These are phyloP conservation scores for Cydia splendana DNA, from an alignment of 1,140 invertebrate genomes.

Conservation along the genomic window DNA sequence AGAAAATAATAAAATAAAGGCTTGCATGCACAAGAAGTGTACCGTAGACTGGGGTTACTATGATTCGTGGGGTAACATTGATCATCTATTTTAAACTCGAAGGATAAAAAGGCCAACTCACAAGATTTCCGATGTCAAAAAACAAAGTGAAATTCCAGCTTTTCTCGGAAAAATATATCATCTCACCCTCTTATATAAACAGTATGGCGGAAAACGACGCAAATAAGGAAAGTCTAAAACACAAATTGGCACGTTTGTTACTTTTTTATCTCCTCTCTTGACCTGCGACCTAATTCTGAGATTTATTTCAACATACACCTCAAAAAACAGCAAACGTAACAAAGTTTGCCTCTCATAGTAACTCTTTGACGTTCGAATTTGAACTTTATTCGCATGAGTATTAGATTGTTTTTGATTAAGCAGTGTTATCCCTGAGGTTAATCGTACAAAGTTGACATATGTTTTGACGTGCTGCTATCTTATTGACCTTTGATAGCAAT, in stretches of 20 bases:
- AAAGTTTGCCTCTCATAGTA: not conserved
- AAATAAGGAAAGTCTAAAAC: constrained; percentile 17
- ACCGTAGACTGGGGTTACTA: too few species aligned
- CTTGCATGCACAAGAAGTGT: too few species aligned
- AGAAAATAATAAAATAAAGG: too few species aligned
- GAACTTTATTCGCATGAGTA: not conserved
- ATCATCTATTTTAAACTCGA: too few species aligned
- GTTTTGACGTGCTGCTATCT: constrained; percentile 2
- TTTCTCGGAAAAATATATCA: not conserved
- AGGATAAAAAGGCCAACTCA: not conserved
- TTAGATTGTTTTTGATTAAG: not conserved
- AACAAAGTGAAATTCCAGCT: not conserved
- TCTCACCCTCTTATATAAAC: not conserved
- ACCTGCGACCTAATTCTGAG: not conserved
- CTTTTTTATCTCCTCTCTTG: constrained; percentile 15
- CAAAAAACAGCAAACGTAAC: not conserved
- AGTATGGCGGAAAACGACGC: not conserved
- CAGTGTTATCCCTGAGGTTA: not conserved
- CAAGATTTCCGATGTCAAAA: not conserved
- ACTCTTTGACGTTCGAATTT: not conserved
- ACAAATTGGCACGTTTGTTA: constrained; percentile 10
- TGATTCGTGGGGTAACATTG: too few species aligned
- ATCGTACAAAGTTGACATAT: constrained; percentile 2
- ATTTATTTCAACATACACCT: not conserved
- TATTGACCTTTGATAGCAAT: constrained; percentile 19